These are phyloP conservation scores for Apamea anceps DNA, from an alignment of 2,888 invertebrate species.

Conservation along the genomic window DNA sequence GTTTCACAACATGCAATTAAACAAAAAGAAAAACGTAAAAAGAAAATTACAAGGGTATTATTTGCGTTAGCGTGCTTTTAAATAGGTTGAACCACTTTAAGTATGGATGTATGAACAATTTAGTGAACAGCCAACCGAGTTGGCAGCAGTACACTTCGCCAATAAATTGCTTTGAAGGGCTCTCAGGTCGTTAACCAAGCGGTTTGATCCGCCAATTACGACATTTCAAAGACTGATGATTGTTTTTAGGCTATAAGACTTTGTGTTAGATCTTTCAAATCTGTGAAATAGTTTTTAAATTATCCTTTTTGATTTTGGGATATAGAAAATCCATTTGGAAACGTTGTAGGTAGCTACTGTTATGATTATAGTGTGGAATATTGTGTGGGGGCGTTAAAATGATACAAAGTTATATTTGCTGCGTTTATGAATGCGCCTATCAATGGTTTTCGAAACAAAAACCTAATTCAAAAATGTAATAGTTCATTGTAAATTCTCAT, in stretches of 20 bases:
- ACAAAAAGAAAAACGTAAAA: constrained; percentile 10
- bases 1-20: constrained; percentile 19
- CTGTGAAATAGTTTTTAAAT: neutral
- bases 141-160: constrained; percentile 23
- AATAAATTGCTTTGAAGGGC: constrained; percentile 29
- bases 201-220: constrained; percentile 30
- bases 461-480: no score
- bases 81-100: constrained; percentile 26
- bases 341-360: neutral
- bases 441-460: no score
- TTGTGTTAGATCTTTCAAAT: neutral
- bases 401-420: no score
- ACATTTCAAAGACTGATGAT: constrained; percentile 1
- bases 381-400: neutral
- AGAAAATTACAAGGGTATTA: neutral
- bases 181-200: constrained; percentile 21
- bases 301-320: neutral
- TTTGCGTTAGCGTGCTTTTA: constrained; percentile 23
- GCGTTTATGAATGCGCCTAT: no score
- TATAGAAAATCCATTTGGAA: neutral
- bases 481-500: no score
- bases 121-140: constrained; percentile 25
- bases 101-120: constrained; percentile 27
- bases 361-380: neutral
- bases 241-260: constrained; percentile 1